Evolutionary conservation across 2,888 invertebrate genomes (phyloP), one percentile per base, ranked within the genome.

Genomic region (Phorcus lineatus): DNA sequence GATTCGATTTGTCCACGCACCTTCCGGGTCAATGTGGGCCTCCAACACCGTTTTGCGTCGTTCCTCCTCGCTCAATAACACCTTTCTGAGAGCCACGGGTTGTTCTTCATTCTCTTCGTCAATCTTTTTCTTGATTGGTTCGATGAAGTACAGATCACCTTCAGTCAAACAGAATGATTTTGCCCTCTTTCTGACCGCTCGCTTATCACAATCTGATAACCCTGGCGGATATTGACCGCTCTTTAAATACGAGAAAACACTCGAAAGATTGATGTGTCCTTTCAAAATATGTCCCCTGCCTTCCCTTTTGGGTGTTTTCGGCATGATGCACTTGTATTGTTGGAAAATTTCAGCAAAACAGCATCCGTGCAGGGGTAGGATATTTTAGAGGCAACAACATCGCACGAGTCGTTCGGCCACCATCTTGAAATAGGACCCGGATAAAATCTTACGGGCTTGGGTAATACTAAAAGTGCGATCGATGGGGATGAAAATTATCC

Each of bases 151-250:
- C 28, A 85, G 80, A 22, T 81, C 76, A 16, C 82, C 84, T 31
- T 82, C 83, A 22, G 75, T 67, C 11, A 83, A 40, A 40, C 77
- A 83, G 82, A 88, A 88, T 47, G 84, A 83, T 78, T 87, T 85
- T 16, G 87, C 77, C 47, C 88, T 83, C 78, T 88, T 88, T 36
- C 88, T 81, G 55, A 88, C 82, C 57, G 84, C 82, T 75, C 88
- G 79, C 80, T 85, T 87, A 53, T 85, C 87, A 16, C 77, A 81
- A 13, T 83, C 85, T 28, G 78, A 79, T 24, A 78, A 47, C 13
- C 79, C 79, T 36, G 78, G 77, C 4, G 82, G 83, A 77, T 85
- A 85, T 57, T 78, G 52, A 52, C 79, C 80, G 40, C 55, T 24
- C 54, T 78, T 84, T 24, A 84, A 53, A 62, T 79, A 81, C 47